Evolutionary conservation across 2,113 vertebrate genomes (phyloP).

Genomic region (Gymnarchus niloticus): DNA sequence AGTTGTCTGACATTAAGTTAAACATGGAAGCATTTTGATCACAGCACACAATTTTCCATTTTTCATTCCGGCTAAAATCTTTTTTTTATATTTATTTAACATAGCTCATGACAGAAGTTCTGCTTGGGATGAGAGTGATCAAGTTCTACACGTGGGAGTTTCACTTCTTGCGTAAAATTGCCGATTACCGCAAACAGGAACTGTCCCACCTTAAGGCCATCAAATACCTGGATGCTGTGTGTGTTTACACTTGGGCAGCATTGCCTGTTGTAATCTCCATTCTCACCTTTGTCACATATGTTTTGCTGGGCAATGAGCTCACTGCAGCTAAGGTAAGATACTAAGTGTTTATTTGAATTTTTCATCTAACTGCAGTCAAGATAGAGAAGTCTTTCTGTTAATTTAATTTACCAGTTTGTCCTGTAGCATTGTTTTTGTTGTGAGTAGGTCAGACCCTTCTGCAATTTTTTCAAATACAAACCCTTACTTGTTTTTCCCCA

Average conservation of each 20-base stretch:
- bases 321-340: constrained; percentile 83
- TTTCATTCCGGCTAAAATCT: not conserved
- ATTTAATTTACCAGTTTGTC: too few relatives aligned
- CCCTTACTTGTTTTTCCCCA: too few relatives aligned
- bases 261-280: constrained; percentile 88
- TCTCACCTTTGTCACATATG: constrained; percentile 83
- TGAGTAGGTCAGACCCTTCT: too few relatives aligned
- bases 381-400: too few relatives aligned
- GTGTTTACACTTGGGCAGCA: constrained; percentile 92
- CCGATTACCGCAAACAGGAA: constrained; percentile 66
- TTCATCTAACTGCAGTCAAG: not conserved
- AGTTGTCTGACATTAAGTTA: not conserved
- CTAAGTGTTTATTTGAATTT: not conserved
- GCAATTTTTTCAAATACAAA: too few relatives aligned
- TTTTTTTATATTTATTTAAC: not conserved
- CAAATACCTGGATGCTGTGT: constrained; percentile 86
- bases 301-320: constrained; percentile 81
- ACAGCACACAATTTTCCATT: not conserved
- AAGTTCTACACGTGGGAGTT: constrained; percentile 91
- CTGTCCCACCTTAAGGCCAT: constrained; percentile 67
- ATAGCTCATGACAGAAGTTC: constrained; percentile 86
- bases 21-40: not conserved
- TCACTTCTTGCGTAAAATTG: constrained; percentile 68
- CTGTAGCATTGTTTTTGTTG: too few relatives aligned
- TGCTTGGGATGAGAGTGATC: constrained; percentile 84